These are phyloP conservation scores for Aporophyla lueneburgensis DNA, from an alignment of 2,888 invertebrate species.

Conservation along the genomic window DNA sequence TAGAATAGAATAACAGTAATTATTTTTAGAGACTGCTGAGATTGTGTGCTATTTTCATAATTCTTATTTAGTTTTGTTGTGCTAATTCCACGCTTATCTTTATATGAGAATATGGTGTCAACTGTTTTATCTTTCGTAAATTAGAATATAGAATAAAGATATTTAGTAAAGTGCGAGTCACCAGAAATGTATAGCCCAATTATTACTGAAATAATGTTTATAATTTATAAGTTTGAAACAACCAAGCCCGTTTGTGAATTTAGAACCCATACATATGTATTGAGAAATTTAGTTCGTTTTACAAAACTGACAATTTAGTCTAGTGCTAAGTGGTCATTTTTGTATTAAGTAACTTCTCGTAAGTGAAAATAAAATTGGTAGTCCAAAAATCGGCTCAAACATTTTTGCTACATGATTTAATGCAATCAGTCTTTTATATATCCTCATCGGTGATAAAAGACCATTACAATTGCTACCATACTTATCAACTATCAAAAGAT, in stretches of 20 bases:
- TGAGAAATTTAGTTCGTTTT: no score
- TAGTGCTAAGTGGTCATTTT: no score
- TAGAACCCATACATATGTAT: no score
- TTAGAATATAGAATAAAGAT: background rate
- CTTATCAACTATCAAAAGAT: conserved; percentile 8
- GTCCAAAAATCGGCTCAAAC: no score
- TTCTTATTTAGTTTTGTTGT: conserved; percentile 8
- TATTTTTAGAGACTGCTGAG: background rate
- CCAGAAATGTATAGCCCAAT: background rate
- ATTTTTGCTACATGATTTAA: background rate
- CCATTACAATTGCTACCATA: background rate
- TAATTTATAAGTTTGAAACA: no score
- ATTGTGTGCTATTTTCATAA: conserved; percentile 18
- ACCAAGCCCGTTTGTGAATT: no score
- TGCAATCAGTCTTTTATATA: background rate
- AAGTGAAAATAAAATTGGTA: no score
- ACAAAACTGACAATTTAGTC: no score
- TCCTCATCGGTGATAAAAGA: background rate
- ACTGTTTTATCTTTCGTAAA: background rate
- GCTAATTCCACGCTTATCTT: background rate
- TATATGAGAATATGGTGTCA: background rate
- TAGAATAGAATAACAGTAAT: conserved; percentile 20
- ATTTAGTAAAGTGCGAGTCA: background rate
- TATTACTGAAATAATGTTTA: background rate
- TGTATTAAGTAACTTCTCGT: no score